Base-by-base conservation (phyloP, 2,797 vertebrate genomes). In the Naso thynnoides region DNA sequence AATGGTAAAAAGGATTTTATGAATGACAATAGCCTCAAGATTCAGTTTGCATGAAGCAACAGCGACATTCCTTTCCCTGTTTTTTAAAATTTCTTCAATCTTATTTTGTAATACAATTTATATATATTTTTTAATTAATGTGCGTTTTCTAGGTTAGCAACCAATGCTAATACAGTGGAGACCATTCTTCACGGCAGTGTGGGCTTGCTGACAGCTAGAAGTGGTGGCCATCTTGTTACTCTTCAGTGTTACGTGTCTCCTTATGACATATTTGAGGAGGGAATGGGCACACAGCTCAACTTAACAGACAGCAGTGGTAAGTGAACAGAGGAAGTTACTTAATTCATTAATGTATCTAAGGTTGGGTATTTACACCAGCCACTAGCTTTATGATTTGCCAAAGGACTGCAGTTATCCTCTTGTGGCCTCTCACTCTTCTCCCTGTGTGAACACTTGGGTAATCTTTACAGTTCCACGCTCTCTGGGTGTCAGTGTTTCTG, bases 231-330 rank as follows among this genome's bases (percentile, higher is more conserved):
- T 70, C 95, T 98, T 78, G 96, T 99, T 93, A 95, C 97, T 59
- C 95, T 99, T 67, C 99, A 99, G 92, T 99, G 98, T 89, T 99
- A 98, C 0, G 94, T 99, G 26, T 98, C 98, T 1, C 98, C 98
- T 14, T 99, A 98, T 65, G 94, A 96, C 81, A 85, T 95, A 64
- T 96, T 99, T 82, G 97, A 99, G 89, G 97, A 98, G 57, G 95
- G 94, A 78, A 95, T 93, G 0, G 95, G 96, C 79, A 79, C 94
- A 14, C 95, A 96, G 2, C 88, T 98, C 72, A 94, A 94, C 88
- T 81, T 96, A 79, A 96, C 95, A 3, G 98, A 99, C 83, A 93
- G 89, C 77, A 96, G 91, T 42, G 95, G 98, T 97, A 76, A 92
- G 89, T 61, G 19, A 19, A 36, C 1, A 11, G 27, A 60, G 13